Conservation (phyloP, 2,797 vertebrate species). For the Sylvilagus floridanus region DNA sequence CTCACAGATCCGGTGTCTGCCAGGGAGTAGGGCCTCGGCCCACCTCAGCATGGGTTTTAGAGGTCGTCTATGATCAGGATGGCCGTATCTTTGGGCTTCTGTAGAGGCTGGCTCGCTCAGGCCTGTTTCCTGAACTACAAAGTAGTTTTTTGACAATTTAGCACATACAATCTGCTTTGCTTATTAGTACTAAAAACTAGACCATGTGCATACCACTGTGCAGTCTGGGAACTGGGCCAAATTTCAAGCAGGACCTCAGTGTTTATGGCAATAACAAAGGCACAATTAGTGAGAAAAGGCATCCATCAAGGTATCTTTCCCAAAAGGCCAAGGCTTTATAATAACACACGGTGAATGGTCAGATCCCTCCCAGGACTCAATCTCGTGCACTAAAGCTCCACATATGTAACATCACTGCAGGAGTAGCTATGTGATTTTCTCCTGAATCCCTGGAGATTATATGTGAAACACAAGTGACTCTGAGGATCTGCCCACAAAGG, state of each 20-base stretch:
- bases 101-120: background rate
- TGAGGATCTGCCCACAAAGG: background rate
- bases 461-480: background rate
- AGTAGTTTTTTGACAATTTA: background rate
- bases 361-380: conserved; percentile 11
- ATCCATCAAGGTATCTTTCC: conserved; percentile 51
- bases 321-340: background rate
- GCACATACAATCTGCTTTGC: conserved; percentile 10
- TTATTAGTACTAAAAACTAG: conserved; percentile 60
- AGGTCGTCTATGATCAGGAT: background rate
- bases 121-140: background rate
- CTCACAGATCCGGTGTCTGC: background rate
- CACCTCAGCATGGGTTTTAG: background rate
- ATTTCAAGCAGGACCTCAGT: conserved; percentile 57
- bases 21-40: background rate
- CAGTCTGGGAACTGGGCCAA: conserved; percentile 58
- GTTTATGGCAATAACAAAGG: conserved; percentile 64
- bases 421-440: background rate
- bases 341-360: conserved; percentile 4
- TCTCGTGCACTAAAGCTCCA: background rate
- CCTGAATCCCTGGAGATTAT: background rate
- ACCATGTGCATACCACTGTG: background rate
- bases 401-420: conserved; percentile 51
- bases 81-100: background rate
- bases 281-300: conserved; percentile 62